Base-by-base conservation (phyloP, 2,888 invertebrate species). In the Tromatobia lineatoria region DNA sequence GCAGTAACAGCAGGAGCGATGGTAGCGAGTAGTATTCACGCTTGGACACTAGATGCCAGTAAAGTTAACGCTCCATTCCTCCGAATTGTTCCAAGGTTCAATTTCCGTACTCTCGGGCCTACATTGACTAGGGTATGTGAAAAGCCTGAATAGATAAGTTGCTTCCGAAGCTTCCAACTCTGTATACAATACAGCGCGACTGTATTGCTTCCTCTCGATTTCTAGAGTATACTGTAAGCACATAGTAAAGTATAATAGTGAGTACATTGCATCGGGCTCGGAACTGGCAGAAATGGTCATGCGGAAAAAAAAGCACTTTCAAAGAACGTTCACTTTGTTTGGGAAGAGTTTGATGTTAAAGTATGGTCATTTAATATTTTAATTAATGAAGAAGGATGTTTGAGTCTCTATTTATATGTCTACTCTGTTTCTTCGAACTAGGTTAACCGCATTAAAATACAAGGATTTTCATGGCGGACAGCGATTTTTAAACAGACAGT, bases 1-100 rank as follows among this genome's bases (percentile, higher is more conserved):
- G 67, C 76, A 66, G 11, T n/a, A 61, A 15, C 34, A 66, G 11
- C 34, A 61, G 25, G 18, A 59, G 59, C n/a, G 15, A 0, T 29
- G 15, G n/a, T 13, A 59, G 15, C n/a, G 50, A n/a, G 15, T 15
- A 18, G 38, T 20, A 25, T 66, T 52, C 38, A 23, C 18, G 25
- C 42, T 20, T 13, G 23, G 1, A 7, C 42, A 15, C 25, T 42
- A 52, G 25, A 20, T 54, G 54, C 76, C 38, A 18, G 23, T 66
- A 54, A 67, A 25, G 67, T 67, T 76, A 67, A 66, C 42, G 38
- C 25, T 52, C 66, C 38, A 29, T 76, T 66, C 59, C 73, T 45
- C 59, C 29, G 73, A 73, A 23, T 45, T 45, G 45, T 45, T 45
- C 42, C 45, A 25, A 57, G 20, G 25, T 59, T 29, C 73, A 20